Evolutionary conservation across 2,113 vertebrate species (phyloP).

Genomic region (Hemichromis elongatus): DNA sequence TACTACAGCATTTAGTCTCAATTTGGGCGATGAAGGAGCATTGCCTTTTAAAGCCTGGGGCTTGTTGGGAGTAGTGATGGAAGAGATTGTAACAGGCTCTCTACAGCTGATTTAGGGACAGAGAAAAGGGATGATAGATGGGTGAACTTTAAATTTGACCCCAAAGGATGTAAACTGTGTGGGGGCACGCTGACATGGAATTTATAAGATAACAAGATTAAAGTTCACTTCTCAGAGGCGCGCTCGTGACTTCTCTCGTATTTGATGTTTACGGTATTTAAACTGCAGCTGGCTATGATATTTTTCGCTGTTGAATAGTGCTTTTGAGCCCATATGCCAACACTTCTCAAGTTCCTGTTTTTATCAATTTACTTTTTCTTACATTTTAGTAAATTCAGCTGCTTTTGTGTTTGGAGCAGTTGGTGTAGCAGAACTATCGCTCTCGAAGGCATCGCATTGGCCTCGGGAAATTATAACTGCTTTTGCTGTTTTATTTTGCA

Average conservation of each 20-base stretch:
- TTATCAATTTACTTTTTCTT: not conserved
- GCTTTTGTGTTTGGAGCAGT: not conserved
- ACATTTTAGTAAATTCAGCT: not conserved
- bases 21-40: slow-evolving; percentile 30
- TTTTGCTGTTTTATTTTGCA: not conserved
- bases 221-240: slow-evolving; percentile 22
- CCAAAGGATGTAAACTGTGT: slow-evolving; percentile 13
- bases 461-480: not conserved
- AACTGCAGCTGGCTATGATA: not conserved
- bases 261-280: not conserved
- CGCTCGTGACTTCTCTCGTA: not conserved
- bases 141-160: slow-evolving; percentile 37
- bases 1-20: slow-evolving; percentile 25
- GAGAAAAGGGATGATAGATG: slow-evolving; percentile 30
- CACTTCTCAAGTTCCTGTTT: not conserved
- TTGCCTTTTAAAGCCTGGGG: slow-evolving; percentile 21
- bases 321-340: not conserved
- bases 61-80: slow-evolving; percentile 33
- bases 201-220: not conserved
- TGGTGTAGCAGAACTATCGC: not conserved
- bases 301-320: not conserved
- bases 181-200: not conserved
- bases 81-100: slow-evolving; percentile 22
- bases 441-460: not conserved
- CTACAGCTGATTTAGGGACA: slow-evolving; percentile 16